A percentile compares a stretch with the other conserved stretches of the same genome.
Evolutionary conservation across 2,113 vertebrate species (phyloP).

Genomic region (Salvelinus alpinus): DNA sequence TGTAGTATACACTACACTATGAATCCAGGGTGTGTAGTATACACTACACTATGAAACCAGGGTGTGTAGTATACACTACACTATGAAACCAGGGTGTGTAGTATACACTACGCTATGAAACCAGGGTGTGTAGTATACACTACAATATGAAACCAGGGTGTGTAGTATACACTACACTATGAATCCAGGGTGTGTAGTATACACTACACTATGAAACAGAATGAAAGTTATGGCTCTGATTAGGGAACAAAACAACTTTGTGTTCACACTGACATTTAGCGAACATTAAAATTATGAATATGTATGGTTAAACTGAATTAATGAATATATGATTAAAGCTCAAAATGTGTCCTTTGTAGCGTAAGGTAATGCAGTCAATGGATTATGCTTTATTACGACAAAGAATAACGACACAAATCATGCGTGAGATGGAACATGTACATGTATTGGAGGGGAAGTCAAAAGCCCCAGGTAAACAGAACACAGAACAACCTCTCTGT

Average conservation of each 20-base stretch:
- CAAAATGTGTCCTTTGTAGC: slow-evolving; percentile 21
- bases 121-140: no score
- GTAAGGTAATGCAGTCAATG: slow-evolving; percentile 17
- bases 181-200: no score
- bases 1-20: no score
- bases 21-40: no score
- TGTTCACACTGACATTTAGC: slow-evolving; percentile 3
- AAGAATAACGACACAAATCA: slow-evolving; percentile 14
- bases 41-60: no score
- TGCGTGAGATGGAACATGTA: slow-evolving; percentile 10
- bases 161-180: no score
- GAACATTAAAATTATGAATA: slow-evolving; percentile 37
- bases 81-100: no score
- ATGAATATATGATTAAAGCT: slow-evolving; percentile 18
- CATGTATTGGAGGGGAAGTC: slow-evolving; percentile 1
- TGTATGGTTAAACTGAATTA: slow-evolving; percentile 28
- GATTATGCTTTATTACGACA: slow-evolving; percentile 27
- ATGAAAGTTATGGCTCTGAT: neutral
- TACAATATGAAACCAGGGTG: no score
- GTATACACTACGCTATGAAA: no score
- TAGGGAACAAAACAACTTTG: neutral
- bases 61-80: no score
- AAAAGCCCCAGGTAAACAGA: slow-evolving; percentile 4
- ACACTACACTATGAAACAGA: neutral
- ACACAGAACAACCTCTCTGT: neutral